Base-by-base conservation (phyloP, 2,797 vertebrate species). In the Emys orbicularis region DNA sequence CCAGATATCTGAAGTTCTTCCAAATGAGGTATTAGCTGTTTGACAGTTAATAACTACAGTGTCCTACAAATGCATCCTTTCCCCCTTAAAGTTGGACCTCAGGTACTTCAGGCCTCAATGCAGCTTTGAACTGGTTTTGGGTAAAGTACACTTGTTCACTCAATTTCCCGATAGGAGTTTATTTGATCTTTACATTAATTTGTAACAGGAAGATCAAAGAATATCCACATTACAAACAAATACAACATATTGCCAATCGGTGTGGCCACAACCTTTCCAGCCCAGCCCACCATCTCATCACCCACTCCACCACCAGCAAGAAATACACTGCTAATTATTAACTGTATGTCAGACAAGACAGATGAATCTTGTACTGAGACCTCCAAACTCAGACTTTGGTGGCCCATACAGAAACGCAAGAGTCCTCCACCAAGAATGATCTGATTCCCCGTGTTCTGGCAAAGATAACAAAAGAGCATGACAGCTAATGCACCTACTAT, bases 1-100 rank as follows among this genome's bases (percentile, higher is more conserved):
- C 91, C 54, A 90, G 80, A 79, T 87, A 87, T 84, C 82, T 95
- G 88, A 95, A 89, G 31, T 92, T 52, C 56, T 95, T 96, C 88
- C 89, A 96, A 92, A 89, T 87, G 81, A 95, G 52, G 83, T 81
- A 89, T 87, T 10, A 83, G 44, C 6, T 91, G 10, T 86, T 94
- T 93, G n/a, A 59, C 52, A 95, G 34, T 5, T 29, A 34, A 86
- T 81, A 5, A 49, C 86, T 92, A 90, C 90, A 34, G 16, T 5
- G 88, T 19, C 54, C 13, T 37, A 87, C 68, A 92, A 79, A 79
- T 77, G 86, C 16, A 86, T 83, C 49, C 37, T 12, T 74, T 47
- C 37, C 5, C 8, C 3, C 25, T 79, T 1, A 0, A 0, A 12
- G 23, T 23, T 80, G 86, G 84, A 81, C 82, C 68, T 90, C 56